phyloP scores from a whole-genome alignment of 2,888 invertebrate genomes.

The Sminthurides aquaticus region DNA sequence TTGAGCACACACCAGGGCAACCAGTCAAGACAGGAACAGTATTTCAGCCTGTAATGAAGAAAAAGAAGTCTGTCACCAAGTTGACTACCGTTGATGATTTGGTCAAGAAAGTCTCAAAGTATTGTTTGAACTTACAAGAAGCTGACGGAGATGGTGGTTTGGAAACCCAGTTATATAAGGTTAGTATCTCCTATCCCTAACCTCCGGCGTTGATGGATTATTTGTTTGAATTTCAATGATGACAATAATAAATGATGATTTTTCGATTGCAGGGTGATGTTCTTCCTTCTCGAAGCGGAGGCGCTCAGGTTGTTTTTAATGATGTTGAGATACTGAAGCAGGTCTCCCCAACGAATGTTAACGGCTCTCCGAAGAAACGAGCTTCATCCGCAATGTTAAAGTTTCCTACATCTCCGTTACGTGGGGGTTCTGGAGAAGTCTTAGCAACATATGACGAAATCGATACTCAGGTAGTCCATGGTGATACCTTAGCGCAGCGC shows the following conservation, averaged over 20 bases:
- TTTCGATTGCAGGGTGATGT: slow-evolving; percentile 67
- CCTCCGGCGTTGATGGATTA: too few relatives aligned
- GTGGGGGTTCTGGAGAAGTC: not conserved
- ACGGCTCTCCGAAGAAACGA: slow-evolving; percentile 5
- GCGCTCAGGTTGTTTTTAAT: slow-evolving; percentile 88
- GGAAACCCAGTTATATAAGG: slow-evolving; percentile 85
- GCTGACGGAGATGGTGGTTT: slow-evolving; percentile 86
- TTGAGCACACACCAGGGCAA: slow-evolving; percentile 73
- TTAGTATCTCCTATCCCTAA: too few relatives aligned
- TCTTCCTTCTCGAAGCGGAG: slow-evolving; percentile 86
- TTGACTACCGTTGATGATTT: slow-evolving; percentile 66
- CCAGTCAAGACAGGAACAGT: slow-evolving; percentile 68
- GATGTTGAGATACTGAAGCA: slow-evolving; percentile 64
- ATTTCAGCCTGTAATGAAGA: slow-evolving; percentile 72
- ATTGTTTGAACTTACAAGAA: slow-evolving; percentile 86
- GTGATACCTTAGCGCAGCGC: slow-evolving; percentile 11
- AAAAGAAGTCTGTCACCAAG: slow-evolving; percentile 70
- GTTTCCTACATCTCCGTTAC: not conserved
- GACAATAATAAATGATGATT: not conserved
- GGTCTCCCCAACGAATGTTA: slow-evolving; percentile 16
- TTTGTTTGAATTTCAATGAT: not conserved
- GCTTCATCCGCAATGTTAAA: slow-evolving; percentile 4
- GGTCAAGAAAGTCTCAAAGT: slow-evolving; percentile 58
- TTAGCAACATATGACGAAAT: slow-evolving; percentile 12
- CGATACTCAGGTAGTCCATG: slow-evolving; percentile 5